Evolutionary conservation across 2,797 vertebrate species (phyloP).

Genomic region (Taenioides sp.): DNA sequence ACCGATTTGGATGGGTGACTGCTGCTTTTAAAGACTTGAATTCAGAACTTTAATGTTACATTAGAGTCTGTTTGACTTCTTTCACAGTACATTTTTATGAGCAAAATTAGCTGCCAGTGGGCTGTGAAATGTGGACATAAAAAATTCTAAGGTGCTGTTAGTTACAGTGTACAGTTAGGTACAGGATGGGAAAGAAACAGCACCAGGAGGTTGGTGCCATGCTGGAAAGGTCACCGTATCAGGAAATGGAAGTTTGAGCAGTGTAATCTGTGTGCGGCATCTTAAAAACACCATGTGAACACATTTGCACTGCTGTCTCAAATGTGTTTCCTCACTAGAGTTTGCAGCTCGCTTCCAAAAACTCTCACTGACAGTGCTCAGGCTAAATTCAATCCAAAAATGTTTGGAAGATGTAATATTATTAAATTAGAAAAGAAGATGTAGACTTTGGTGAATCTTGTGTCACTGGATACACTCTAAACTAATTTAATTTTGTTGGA

Average conservation of each 20-base stretch:
- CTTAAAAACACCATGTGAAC: conserved; percentile 8
- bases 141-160: not conserved
- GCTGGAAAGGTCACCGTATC: conserved; percentile 6
- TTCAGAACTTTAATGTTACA: too few species aligned
- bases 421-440: not conserved
- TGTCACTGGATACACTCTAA: not conserved
- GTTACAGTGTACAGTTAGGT: not conserved
- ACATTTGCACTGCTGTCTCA: not conserved
- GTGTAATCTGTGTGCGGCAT: not conserved
- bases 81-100: not conserved
- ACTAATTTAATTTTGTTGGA: too few species aligned
- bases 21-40: too few species aligned
- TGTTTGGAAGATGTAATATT: not conserved
- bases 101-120: not conserved
- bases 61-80: too few species aligned
- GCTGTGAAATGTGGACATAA: not conserved
- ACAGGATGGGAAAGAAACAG: not conserved
- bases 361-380: not conserved
- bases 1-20: too few species aligned
- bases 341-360: not conserved
- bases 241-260: conserved; percentile 4
- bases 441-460: not conserved
- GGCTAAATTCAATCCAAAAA: not conserved
- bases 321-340: not conserved
- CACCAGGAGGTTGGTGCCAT: not conserved